A percentile compares a stretch with the other conserved stretches of the same genome.
phyloP scores from a whole-genome alignment of 2,888 invertebrate species.

The Troides helena region DNA sequence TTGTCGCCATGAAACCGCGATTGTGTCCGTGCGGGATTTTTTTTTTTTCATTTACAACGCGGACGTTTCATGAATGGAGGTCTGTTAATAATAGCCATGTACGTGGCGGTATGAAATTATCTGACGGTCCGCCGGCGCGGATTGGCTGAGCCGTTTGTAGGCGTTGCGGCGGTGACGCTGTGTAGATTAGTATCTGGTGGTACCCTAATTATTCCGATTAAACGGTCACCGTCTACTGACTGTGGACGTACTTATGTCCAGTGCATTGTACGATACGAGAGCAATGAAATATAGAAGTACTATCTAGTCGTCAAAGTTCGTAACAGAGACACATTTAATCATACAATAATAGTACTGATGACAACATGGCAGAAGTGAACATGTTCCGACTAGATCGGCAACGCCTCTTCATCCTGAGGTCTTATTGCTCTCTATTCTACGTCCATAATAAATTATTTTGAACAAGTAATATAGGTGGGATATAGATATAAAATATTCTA shows the following conservation, averaged over 20 bases:
- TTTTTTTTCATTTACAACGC: conserved; percentile 34
- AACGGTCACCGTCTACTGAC: neutral
- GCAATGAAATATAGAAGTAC: too few species aligned
- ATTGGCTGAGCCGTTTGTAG: conserved; percentile 15
- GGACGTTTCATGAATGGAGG: conserved; percentile 30
- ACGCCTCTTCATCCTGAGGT: too few species aligned
- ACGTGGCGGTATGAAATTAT: conserved; percentile 10
- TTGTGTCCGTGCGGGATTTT: conserved; percentile 58
- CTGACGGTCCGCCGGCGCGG: neutral
- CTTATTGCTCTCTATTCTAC: too few species aligned
- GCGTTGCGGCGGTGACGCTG: conserved; percentile 7
- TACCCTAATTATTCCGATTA: conserved; percentile 13
- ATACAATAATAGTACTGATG: too few species aligned
- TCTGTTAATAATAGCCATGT: conserved; percentile 28
- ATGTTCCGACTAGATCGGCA: too few species aligned
- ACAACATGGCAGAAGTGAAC: too few species aligned
- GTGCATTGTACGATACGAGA: too few species aligned
- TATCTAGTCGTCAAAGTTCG: too few species aligned
- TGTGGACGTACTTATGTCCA: neutral
- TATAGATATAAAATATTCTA: too few species aligned
- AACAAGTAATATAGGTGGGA: too few species aligned
- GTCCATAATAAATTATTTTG: too few species aligned
- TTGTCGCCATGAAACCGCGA: conserved; percentile 72
- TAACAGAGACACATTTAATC: too few species aligned
- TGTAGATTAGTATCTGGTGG: conserved; percentile 15